Conservation (phyloP, 2,888 invertebrate species). For the Apamea epomidion region DNA sequence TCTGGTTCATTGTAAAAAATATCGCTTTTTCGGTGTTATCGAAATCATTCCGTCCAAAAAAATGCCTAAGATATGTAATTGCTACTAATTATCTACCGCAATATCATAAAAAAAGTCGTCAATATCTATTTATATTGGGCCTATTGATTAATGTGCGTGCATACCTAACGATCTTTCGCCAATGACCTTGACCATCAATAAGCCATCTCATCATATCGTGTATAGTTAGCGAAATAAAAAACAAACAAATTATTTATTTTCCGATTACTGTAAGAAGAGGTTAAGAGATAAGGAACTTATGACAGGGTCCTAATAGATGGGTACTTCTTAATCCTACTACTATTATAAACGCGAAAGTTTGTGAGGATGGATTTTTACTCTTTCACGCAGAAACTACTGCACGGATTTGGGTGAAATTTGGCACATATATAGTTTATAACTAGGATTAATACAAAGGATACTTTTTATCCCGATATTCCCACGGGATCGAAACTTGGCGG, state of each 20-base stretch:
- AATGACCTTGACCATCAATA: constrained; percentile 25
- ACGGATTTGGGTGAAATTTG: too few species aligned
- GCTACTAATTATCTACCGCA: constrained; percentile 1
- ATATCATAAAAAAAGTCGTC: constrained; percentile 39
- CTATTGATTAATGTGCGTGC: constrained; percentile 20
- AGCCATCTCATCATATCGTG: neutral
- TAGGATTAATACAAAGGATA: too few species aligned
- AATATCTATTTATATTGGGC: constrained; percentile 16
- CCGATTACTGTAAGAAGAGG: neutral
- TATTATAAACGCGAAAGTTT: too few species aligned
- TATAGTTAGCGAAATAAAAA: neutral
- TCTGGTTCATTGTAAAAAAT: neutral
- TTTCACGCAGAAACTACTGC: too few species aligned
- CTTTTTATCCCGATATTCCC: too few species aligned
- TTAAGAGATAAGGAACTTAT: neutral
- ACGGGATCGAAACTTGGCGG: too few species aligned
- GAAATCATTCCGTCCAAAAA: neutral
- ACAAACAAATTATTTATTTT: neutral
- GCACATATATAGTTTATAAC: too few species aligned
- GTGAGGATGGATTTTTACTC: too few species aligned
- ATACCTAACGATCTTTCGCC: constrained; percentile 9
- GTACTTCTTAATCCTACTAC: too few species aligned
- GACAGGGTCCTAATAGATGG: neutral
- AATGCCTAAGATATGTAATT: constrained; percentile 8
- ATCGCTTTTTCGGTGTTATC: neutral